Evolutionary conservation across 2,888 invertebrate genomes (phyloP), one percentile per base, ranked within the genome.

Genomic region (Nymphalis c-album): DNA sequence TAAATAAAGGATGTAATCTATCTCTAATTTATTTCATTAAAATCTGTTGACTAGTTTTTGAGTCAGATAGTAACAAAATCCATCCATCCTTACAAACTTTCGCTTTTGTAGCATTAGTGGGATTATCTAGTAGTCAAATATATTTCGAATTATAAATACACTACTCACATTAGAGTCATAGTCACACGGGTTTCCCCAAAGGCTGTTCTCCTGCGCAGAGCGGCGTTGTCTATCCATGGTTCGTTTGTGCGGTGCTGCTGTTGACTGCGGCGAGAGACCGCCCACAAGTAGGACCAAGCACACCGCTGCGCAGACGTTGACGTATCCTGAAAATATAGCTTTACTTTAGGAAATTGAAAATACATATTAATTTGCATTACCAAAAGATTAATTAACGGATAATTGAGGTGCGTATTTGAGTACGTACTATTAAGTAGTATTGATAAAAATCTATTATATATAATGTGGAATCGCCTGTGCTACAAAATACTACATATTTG

Each of bases 251-350:
- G 91, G 90, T 72, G 91, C 90, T 76, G 91, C 92, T 73, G 86
- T 81, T 71, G 88, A 85, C 76, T 81, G 81, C 70, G 90, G 88
- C 71, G 85, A 84, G 66, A 89, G 77, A 72, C 86, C 84, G 64
- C 89, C 87, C 77, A 89, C 85, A 75, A 92, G 81, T 72, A 92
- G 80, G 68, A 92, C 79, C 77, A 91, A 75, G 76, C 91, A 91
- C 75, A 90, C 88, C 70, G 90, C 88, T 73, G 91, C 91, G 75
- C 90, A 90, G 80, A 90, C 88, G 86, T 91, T 90, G 89, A 91
- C 89, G 89, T 88, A 89, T 89, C 88, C 92, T 91, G 79, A 2
- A 63, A 64, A 66, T 63, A 31, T 8, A 48, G 17, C n/a, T 16
- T 22, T 48, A 51, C 13, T 18, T 65, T 22, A 63, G 22, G 26